A percentile compares a stretch with the other conserved stretches of the same genome.
phyloP scores from a whole-genome alignment of 2,888 invertebrate species.

The Limnephilus rhombicus region DNA sequence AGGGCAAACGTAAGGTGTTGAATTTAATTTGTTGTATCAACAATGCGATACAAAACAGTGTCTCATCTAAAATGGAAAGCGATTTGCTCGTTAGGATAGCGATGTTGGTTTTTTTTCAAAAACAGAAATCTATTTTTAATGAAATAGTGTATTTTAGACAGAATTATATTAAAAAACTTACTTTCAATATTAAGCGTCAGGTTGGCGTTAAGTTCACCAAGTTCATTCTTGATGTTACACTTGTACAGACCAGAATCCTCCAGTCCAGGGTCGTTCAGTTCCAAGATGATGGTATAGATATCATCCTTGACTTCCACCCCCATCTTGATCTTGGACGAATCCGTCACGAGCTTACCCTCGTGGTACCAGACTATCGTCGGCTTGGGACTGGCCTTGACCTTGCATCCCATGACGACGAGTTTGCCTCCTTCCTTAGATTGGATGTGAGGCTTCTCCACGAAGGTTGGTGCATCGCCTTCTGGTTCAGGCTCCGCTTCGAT shows the following conservation, averaged over 20 bases:
- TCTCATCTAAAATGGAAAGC: no score
- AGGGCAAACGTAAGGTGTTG: no score
- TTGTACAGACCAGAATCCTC: conserved; percentile 99
- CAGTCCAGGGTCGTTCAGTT: conserved; percentile 92
- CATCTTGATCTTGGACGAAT: conserved; percentile 89
- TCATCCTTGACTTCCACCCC: conserved; percentile 87
- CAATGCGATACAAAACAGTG: no score
- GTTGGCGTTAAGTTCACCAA: conserved; percentile 98
- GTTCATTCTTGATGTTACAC: conserved; percentile 96
- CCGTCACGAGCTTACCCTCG: conserved; percentile 87
- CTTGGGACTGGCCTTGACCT: conserved; percentile 88
- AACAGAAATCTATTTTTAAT: no score
- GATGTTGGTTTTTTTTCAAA: no score
- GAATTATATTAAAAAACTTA: conserved; percentile 75
- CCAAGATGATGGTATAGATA: conserved; percentile 91
- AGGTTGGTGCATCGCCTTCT: conserved; percentile 95
- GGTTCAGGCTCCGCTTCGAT: conserved; percentile 98
- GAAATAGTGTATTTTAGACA: no score
- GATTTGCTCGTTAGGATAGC: no score
- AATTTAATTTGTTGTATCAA: no score
- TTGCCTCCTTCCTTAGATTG: conserved; percentile 91
- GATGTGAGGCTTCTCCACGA: conserved; percentile 93
- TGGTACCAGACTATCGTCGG: conserved; percentile 91
- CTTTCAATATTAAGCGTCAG: conserved; percentile 98
- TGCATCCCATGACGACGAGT: conserved; percentile 92